Evolutionary conservation across 2,113 vertebrate species (phyloP), one percentile per base, ranked within the genome.

Genomic region (Zosterops pallidus): DNA sequence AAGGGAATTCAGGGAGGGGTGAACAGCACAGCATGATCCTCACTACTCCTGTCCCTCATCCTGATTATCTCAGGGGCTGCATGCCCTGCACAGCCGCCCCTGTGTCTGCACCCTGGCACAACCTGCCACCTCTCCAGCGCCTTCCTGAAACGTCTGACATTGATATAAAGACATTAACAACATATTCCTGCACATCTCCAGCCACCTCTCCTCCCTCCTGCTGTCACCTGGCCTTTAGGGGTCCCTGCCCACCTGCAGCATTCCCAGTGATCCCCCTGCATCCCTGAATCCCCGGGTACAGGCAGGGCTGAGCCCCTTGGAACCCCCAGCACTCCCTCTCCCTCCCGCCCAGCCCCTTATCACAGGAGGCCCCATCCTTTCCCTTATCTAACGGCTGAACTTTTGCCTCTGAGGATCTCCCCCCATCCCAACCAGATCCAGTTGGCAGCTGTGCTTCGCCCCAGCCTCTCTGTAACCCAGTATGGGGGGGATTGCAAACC

Each of bases 351-450:
- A 22, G 83, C 52, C 71, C 77, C 77, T 96, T 96, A 96, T 92
- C 93, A 1, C 39, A 1, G 81, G 87, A 94, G 95, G 96, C 96
- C 93, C 81, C 24, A 2, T 25, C 47, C 2, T 42, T 23, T 24
- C 75, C 65, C 93, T 94, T 95, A 94, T 96, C 93, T 89, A 42
- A 72, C 1, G 0, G 69, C 78, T 96, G 87, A 96, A 92, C 92
- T 92, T 96, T 93, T 94, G 96, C 95, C 96, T 91, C 82, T 1
- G 1, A 75, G 60, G 20, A 91, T 75, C 77, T 68, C 64, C 57
- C 65, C 71, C 55, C 49, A 60, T 11, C 57, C 75, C 3, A 1
- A 20, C 2, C 0, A 8, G 4, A 62, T 37, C 80, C 53, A 35
- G 1, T 0, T 4, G 79, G 57, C 70, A 63, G 41, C 44, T 2